phyloP scores from a whole-genome alignment of 2,797 vertebrate genomes.

The Microhierax caerulescens region DNA sequence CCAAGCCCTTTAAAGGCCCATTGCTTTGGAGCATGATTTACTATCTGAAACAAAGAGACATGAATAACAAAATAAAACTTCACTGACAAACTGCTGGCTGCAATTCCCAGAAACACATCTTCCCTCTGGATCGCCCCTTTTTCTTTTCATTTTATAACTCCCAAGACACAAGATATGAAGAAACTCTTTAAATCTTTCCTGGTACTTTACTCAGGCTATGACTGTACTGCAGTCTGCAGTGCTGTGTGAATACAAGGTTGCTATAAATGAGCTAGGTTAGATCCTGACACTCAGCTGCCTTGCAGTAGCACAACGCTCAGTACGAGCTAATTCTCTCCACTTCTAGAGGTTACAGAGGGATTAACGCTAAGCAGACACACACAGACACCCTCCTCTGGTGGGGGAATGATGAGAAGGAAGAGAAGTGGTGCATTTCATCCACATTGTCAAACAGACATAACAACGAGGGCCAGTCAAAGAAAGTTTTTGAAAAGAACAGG shows the following conservation, averaged over 20 bases:
- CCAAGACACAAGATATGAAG: background rate
- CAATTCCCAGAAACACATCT: conserved; percentile 9
- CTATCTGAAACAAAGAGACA: background rate
- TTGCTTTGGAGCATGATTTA: background rate
- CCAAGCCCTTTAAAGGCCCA: background rate
- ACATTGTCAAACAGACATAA: background rate
- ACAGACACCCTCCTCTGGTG: background rate
- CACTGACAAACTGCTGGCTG: background rate
- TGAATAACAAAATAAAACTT: conserved; percentile 36
- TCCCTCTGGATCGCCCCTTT: background rate
- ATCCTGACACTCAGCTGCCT: background rate
- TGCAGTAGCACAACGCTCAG: background rate
- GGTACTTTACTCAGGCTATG: background rate
- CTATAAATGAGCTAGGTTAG: background rate
- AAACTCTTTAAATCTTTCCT: conserved; percentile 6
- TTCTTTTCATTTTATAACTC: conserved; percentile 19
- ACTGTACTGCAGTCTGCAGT: background rate
- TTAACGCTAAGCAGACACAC: background rate
- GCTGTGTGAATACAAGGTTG: background rate
- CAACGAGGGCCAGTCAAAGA: background rate
- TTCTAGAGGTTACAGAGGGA: background rate
- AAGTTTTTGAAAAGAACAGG: background rate
- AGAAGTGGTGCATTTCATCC: background rate
- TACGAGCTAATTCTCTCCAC: background rate
- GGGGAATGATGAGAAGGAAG: background rate